Evolutionary conservation across 1,140 invertebrate genomes (phyloP).

Genomic region (Ridgeia piscesae): DNA sequence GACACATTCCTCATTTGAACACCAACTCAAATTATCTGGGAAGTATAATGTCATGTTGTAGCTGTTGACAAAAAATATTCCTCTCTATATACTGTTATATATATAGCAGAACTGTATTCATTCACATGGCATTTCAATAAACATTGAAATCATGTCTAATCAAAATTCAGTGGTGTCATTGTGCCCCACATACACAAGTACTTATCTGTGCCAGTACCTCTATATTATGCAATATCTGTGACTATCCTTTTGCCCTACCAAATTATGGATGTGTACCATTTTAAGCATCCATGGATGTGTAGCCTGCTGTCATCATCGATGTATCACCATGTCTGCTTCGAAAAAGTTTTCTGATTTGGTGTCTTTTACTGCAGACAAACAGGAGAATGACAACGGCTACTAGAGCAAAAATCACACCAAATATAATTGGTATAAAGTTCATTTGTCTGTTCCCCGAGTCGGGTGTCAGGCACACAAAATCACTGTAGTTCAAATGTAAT

Average conservation of each 20-base stretch:
- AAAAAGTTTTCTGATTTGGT: background rate
- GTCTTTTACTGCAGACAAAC: background rate
- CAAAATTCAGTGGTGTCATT: no score
- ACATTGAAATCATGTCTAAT: no score
- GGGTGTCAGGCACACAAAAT: background rate
- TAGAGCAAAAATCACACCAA: background rate
- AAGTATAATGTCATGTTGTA: no score
- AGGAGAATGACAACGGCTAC: background rate
- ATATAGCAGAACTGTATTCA: no score
- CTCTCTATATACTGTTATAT: no score
- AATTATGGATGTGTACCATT: background rate
- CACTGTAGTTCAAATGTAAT: background rate
- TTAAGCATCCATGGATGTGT: background rate
- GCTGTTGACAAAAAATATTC: no score
- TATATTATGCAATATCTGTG: background rate
- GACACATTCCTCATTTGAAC: no score
- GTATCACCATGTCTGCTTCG: background rate
- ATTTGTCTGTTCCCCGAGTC: background rate
- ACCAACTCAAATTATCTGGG: no score
- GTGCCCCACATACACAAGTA: no score
- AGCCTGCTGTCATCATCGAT: background rate
- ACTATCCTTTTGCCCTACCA: background rate
- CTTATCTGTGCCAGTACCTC: no score
- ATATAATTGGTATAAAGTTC: background rate
- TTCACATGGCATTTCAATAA: no score